These are phyloP conservation scores for Tetrax tetrax DNA, from an alignment of 2,113 vertebrate species.

Conservation along the genomic window DNA sequence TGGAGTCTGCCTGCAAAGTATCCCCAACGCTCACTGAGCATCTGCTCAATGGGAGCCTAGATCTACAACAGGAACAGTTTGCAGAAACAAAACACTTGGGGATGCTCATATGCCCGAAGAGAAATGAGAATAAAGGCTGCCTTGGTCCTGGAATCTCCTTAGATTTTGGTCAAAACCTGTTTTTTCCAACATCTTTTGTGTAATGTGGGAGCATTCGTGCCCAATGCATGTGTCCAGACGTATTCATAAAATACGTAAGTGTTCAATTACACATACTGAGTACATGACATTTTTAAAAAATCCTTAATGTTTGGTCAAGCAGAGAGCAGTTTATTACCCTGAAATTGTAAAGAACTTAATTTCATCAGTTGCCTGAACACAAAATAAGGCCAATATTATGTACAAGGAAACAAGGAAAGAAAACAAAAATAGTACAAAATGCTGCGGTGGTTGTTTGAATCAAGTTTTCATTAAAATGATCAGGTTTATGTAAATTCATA, in stretches of 20 bases:
- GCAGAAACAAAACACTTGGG: background rate
- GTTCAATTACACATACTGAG: background rate
- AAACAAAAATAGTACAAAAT: background rate
- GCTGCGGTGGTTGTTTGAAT: background rate
- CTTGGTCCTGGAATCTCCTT: background rate
- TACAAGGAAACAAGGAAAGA: background rate
- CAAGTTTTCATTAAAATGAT: background rate
- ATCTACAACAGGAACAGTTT: background rate
- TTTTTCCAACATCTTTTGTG: background rate
- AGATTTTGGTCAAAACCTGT: background rate
- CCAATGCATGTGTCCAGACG: background rate
- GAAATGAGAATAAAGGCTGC: background rate
- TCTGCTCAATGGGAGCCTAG: background rate
- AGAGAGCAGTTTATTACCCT: background rate
- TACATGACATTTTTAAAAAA: background rate
- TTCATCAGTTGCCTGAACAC: background rate
- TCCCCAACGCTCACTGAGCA: rapidly evolving
- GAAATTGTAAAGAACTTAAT: background rate
- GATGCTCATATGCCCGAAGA: background rate
- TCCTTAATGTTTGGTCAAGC: background rate
- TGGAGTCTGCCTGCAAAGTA: background rate
- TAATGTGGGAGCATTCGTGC: background rate
- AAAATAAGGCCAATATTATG: background rate
- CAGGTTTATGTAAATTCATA: background rate
- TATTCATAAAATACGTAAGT: background rate